Evolutionary conservation across 2,797 vertebrate species (phyloP).

Genomic region (Pipistrellus nathusii): DNA sequence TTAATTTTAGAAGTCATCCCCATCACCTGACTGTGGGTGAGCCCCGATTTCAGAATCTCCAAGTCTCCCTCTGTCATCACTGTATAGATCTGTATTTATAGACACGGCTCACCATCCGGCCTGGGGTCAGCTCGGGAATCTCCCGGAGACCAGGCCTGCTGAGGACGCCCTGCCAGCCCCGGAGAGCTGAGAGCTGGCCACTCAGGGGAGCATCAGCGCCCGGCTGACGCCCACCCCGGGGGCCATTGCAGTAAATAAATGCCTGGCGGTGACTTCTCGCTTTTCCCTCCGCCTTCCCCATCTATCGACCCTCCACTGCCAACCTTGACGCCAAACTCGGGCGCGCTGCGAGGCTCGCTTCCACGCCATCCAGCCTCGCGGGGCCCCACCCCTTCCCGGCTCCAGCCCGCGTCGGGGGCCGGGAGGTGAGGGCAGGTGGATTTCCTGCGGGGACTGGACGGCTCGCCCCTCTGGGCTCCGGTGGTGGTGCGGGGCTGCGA

Average conservation of each 20-base stretch:
- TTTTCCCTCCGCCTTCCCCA: not conserved
- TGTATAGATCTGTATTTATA: not conserved
- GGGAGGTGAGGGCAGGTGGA: conserved; percentile 70
- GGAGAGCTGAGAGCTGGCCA: conserved; percentile 42
- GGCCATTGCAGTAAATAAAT: not conserved
- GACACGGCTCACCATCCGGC: not conserved
- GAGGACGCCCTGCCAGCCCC: not conserved
- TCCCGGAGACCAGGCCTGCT: conserved; percentile 56
- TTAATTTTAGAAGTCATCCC: conserved; percentile 80
- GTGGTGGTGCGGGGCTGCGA: conserved; percentile 79
- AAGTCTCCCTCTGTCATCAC: conserved; percentile 47
- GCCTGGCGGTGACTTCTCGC: not conserved
- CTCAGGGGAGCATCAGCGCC: conserved; percentile 57
- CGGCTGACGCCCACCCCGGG: not conserved
- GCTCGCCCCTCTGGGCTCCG: conserved; percentile 67
- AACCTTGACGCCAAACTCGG: conserved; percentile 42
- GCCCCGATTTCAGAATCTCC: conserved; percentile 72
- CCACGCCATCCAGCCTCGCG: not conserved
- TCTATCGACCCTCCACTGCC: conserved; percentile 5
- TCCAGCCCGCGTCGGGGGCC: not conserved
- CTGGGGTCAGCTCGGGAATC: not conserved
- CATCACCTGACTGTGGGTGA: conserved; percentile 80
- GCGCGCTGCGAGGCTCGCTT: not conserved
- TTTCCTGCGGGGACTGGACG: conserved; percentile 74
- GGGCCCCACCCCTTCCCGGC: conserved; percentile 53